phyloP scores from a whole-genome alignment of 2,797 vertebrate species.

The Platyrinchus mystaceus region DNA sequence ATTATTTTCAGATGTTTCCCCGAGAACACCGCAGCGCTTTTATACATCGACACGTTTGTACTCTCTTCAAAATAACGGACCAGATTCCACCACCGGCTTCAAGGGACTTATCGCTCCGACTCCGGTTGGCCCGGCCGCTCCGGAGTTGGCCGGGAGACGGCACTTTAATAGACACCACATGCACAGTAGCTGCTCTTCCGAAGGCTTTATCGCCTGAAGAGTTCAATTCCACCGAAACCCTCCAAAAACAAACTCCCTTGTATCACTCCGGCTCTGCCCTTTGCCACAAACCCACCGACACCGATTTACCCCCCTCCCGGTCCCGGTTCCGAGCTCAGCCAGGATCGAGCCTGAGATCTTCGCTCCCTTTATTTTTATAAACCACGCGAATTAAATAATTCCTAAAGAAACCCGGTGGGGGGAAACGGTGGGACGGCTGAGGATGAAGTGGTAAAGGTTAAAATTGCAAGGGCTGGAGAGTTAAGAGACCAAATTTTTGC shows the following conservation, averaged over 20 bases:
- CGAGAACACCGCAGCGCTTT: neutral
- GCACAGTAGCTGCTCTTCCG: slow-evolving; percentile 52
- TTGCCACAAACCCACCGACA: neutral
- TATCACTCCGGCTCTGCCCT: neutral
- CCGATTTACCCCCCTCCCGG: fast-evolving
- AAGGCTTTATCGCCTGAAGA: neutral
- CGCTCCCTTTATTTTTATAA: neutral
- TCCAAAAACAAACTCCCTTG: neutral
- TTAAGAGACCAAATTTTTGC: neutral
- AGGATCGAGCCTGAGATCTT: neutral
- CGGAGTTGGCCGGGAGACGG: neutral
- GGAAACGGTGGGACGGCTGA: neutral
- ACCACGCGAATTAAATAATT: neutral
- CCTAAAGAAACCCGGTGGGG: neutral
- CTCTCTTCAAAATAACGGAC: neutral
- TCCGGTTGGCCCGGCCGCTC: neutral
- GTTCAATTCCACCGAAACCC: neutral
- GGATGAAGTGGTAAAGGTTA: neutral
- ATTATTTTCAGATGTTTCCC: slow-evolving; percentile 53
- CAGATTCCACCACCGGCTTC: slow-evolving; percentile 12
- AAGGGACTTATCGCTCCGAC: neutral
- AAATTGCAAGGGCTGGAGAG: neutral
- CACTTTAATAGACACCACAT: slow-evolving; percentile 51
- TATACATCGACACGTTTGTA: neutral
- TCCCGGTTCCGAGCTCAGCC: neutral